A percentile compares a stretch with the other conserved stretches of the same genome.
These are phyloP conservation scores for Pheosia tremula DNA, from an alignment of 2,888 invertebrate genomes.

Conservation along the genomic window DNA sequence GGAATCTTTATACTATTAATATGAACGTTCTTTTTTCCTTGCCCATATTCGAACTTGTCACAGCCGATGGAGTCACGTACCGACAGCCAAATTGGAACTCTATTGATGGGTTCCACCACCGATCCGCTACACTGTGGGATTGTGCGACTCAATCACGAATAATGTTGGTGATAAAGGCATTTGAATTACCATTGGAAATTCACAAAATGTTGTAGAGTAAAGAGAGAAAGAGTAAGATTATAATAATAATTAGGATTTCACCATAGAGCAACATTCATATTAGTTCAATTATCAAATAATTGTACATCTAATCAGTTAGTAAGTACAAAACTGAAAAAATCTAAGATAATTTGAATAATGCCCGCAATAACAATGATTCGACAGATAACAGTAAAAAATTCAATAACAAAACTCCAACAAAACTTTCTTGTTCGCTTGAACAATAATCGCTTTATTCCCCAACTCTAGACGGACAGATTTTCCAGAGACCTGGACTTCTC, in stretches of 20 bases:
- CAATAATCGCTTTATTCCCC: constrained; percentile 1
- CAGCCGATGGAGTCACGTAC: constrained; percentile 5
- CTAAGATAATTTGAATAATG: too few species aligned
- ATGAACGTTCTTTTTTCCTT: neutral
- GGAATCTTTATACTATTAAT: neutral
- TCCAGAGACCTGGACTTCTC: neutral
- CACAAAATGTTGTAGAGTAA: too few species aligned
- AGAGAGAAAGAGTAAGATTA: too few species aligned
- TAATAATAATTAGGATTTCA: too few species aligned
- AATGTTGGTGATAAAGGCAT: neutral
- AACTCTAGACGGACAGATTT: neutral
- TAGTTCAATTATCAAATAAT: too few species aligned
- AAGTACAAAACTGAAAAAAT: too few species aligned
- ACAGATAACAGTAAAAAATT: neutral
- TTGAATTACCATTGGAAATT: neutral
- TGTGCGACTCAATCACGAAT: neutral
- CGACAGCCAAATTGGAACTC: constrained; percentile 4
- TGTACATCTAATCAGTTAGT: too few species aligned
- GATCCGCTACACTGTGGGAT: neutral
- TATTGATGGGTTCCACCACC: neutral
- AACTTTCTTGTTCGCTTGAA: neutral
- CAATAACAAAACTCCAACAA: neutral
- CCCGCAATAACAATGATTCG: too few species aligned
- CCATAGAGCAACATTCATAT: too few species aligned
- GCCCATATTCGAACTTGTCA: neutral